These are phyloP conservation scores for Crypturellus undulatus DNA, from an alignment of 2,113 vertebrate genomes.

Conservation along the genomic window DNA sequence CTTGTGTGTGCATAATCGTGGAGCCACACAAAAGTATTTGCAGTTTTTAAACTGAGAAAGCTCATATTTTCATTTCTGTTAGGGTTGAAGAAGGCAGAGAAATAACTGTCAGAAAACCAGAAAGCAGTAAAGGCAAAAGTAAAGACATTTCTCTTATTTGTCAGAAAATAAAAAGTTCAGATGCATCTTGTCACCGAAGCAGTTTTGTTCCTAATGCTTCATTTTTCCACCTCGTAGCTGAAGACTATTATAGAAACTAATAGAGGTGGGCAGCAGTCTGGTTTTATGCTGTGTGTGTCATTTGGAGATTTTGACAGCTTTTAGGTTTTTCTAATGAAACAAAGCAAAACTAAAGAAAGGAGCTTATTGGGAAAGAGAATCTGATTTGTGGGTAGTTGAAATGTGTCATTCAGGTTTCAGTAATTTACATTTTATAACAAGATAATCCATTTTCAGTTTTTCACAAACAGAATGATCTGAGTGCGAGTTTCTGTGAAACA, in stretches of 20 bases:
- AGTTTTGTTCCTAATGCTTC: slow-evolving; percentile 62
- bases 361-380: slow-evolving; percentile 36
- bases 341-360: slow-evolving; percentile 42
- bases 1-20: not conserved
- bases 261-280: slow-evolving; percentile 57
- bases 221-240: slow-evolving; percentile 47
- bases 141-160: slow-evolving; percentile 44
- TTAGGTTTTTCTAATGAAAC: slow-evolving; percentile 51
- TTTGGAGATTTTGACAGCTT: slow-evolving; percentile 50
- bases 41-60: not conserved
- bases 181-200: slow-evolving; percentile 54
- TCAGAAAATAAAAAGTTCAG: slow-evolving; percentile 58
- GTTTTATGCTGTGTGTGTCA: slow-evolving; percentile 57
- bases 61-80: slow-evolving; percentile 6
- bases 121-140: slow-evolving; percentile 19
- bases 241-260: slow-evolving; percentile 60
- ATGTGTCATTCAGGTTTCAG: slow-evolving; percentile 35
- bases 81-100: slow-evolving; percentile 5
- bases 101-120: slow-evolving; percentile 55
- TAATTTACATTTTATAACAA: slow-evolving; percentile 38
- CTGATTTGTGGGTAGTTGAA: slow-evolving; percentile 53
- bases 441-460: slow-evolving; percentile 37
- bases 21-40: not conserved
- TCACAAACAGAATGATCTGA: slow-evolving; percentile 26
- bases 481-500: slow-evolving; percentile 9